Base-by-base conservation (phyloP, 2,113 vertebrate genomes). In the Elgaria multicarinata region DNA sequence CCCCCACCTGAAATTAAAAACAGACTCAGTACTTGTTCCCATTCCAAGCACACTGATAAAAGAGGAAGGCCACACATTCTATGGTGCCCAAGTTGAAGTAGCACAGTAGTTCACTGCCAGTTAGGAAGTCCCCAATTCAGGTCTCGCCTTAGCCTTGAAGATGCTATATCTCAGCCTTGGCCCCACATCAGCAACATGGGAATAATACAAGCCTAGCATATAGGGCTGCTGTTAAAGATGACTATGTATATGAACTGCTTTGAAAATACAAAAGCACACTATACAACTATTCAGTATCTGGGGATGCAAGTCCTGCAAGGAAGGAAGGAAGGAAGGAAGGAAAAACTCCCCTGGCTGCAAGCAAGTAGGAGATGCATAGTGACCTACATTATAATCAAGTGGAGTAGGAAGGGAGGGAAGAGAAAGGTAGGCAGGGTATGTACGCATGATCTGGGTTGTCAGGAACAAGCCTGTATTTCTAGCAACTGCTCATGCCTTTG, bases 181-280 rank as follows among this genome's bases (percentile, higher is more conserved):
- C 18, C 42, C 33, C 77, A 55, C 12, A 36, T 44, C n/a, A 71
- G 36, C 86, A 31, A 20, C 55, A 22, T 26, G 22, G 69, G 1
- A 2, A 36, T 9, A 28, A 44, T 42, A 71, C n/a, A 18, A 24
- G 26, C 8, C 72, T 42, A 66, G 26, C 28, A 39, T 64, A 46
- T 69, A 64, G 39, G 7, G 55, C 36, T 36, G 39, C 9, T n/a
- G 8, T 4, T 66, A 13, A 83, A 42, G 3, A 50, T 8, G 13
- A n/a, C 16, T 9, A 22, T 22, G 3, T 50, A 28, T 18, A 46
- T n/a, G 50, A 67, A 78, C 24, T 28, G 7, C 58, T 71, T 75
- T 91, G 84, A 89, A 90, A 14, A 87, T 81, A 36, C 82, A 79
- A 44, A 84, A 6, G 76, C 76, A 42, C 69, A 84, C 83, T 78